phyloP scores from a whole-genome alignment of 1,140 invertebrate species.

The Nasonia longicornis region DNA sequence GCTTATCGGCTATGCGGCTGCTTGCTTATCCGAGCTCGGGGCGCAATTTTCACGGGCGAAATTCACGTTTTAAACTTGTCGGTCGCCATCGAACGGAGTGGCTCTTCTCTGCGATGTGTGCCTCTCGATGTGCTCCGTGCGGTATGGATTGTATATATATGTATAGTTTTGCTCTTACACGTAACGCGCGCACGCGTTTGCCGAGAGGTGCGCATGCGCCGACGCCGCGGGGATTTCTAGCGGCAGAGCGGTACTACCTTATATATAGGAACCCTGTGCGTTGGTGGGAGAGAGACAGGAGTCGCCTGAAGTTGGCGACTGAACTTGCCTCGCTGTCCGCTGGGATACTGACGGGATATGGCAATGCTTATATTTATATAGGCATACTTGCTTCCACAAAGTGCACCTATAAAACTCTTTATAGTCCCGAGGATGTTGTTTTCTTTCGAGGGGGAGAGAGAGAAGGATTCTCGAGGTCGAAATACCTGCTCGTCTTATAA shows the following conservation, averaged over 20 bases:
- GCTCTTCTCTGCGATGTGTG: not conserved
- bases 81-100: conserved; percentile 61
- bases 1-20: not conserved
- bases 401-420: too few species aligned
- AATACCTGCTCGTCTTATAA: too few species aligned
- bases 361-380: not conserved
- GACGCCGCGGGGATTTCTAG: conserved; percentile 3
- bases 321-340: not conserved
- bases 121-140: not conserved
- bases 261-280: too few species aligned
- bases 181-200: conserved; percentile 4
- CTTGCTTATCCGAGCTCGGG: not conserved
- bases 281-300: not conserved
- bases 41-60: conserved; percentile 39
- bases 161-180: not conserved
- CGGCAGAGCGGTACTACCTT: not conserved
- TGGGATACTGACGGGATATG: not conserved
- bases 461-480: too few species aligned
- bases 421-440: too few species aligned
- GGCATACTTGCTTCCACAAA: not conserved
- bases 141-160: not conserved
- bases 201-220: conserved; percentile 27
- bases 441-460: too few species aligned
- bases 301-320: not conserved
- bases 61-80: conserved; percentile 68